phyloP scores from a whole-genome alignment of 2,113 vertebrate genomes.

The Myotis davidii region DNA sequence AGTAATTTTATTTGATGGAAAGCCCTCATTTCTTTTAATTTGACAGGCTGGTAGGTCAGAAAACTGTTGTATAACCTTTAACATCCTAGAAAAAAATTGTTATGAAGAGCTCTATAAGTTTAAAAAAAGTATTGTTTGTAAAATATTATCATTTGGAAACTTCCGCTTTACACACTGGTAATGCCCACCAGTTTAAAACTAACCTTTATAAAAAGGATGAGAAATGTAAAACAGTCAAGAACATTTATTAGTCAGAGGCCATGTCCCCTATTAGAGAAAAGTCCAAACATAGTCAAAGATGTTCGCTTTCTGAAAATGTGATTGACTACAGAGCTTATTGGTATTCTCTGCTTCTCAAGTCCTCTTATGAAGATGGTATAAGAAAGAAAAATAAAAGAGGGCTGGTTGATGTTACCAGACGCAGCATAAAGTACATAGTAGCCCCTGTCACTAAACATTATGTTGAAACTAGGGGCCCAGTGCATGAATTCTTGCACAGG shows the following conservation, averaged over 20 bases:
- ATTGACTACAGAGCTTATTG: neutral
- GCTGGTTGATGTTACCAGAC: neutral
- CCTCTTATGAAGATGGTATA: neutral
- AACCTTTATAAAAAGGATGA: constrained; percentile 21
- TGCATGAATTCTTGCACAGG: too few relatives aligned
- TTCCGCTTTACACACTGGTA: neutral
- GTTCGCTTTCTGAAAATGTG: constrained; percentile 15
- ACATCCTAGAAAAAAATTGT: neutral
- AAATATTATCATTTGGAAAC: constrained; percentile 41
- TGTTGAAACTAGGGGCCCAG: neutral
- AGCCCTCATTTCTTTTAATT: neutral
- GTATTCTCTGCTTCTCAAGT: neutral
- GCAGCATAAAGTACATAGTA: neutral
- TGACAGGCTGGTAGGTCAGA: neutral
- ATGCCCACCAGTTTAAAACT: neutral
- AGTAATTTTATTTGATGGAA: constrained; percentile 52
- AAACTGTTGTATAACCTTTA: neutral
- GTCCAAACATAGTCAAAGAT: neutral
- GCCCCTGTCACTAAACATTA: constrained; percentile 10
- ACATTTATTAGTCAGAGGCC: neutral
- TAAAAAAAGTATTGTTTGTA: neutral
- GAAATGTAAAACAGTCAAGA: neutral
- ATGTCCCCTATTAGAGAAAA: neutral
- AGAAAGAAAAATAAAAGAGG: neutral
- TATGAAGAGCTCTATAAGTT: neutral